phyloP scores from a whole-genome alignment of 2,113 vertebrate genomes.

The Pithys albifrons region DNA sequence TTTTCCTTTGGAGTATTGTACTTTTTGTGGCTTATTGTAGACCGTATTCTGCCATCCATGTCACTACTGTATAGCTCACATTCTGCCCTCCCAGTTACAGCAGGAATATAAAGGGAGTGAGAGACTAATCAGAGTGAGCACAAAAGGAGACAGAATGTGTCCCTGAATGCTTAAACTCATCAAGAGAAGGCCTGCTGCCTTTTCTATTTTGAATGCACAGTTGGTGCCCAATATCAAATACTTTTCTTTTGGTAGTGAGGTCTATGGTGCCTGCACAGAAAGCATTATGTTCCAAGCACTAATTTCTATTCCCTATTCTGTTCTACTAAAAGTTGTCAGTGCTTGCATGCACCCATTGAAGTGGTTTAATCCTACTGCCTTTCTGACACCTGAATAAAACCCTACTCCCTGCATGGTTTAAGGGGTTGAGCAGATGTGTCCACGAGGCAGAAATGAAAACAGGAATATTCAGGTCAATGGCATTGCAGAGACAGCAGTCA shows the following conservation, averaged over 20 bases:
- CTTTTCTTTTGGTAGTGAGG: conserved; percentile 19
- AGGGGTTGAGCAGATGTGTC: conserved; percentile 1
- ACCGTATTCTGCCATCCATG: not conserved
- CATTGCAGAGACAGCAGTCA: not conserved
- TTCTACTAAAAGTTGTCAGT: not conserved
- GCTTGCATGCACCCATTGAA: not conserved
- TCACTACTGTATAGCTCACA: not conserved
- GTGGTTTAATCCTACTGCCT: not conserved
- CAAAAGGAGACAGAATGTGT: conserved; percentile 51
- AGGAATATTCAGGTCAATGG: not conserved
- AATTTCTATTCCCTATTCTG: not conserved
- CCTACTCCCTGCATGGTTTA: not conserved
- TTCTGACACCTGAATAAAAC: conserved; percentile 27
- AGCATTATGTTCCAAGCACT: conserved; percentile 11
- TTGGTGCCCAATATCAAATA: conserved; percentile 36
- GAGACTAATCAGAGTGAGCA: conserved; percentile 45
- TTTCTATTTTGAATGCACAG: conserved; percentile 55
- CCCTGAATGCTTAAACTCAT: conserved; percentile 57
- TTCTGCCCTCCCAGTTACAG: conserved; percentile 31
- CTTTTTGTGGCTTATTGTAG: not conserved
- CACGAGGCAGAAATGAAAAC: not conserved
- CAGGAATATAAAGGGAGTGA: conserved; percentile 12
- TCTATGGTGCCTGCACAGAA: conserved; percentile 5
- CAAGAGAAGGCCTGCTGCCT: conserved; percentile 54
- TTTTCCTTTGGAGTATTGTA: conserved; percentile 15